Base-by-base conservation (phyloP, 2,888 invertebrate species). In the Ophonus ardosiacus region DNA sequence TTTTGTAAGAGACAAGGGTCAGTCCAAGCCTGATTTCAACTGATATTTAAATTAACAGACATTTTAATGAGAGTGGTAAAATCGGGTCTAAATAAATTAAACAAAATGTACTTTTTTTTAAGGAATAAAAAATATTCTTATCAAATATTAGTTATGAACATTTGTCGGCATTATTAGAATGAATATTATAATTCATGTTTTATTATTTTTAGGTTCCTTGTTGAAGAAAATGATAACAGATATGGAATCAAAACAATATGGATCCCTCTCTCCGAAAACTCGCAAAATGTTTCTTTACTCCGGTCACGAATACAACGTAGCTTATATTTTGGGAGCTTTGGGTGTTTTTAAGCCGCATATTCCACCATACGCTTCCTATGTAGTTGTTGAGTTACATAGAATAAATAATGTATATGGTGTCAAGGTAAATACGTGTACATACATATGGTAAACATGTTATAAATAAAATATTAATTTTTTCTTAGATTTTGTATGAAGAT, bases 401-500 rank as follows among this genome's bases (percentile, higher is more conserved):
- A n/a, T n/a, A n/a, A n/a, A n/a, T n/a, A n/a, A n/a, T n/a, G n/a
- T n/a, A n/a, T n/a, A n/a, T n/a, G n/a, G n/a, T n/a, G n/a, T n/a
- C n/a, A n/a, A n/a, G n/a, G n/a, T n/a, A n/a, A n/a, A n/a, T 31
- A 71, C 18, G 13, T 57, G 8, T 10, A 65, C n/a, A 21, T 65
- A 21, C n/a, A 65, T 65, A 18, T 65, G 21, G 13, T 24, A 65
- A 65, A 24, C 4, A 51, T 57, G n/a, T 4, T 18, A 21, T 61
- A 61, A 61, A 18, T 61, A 10, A 21, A 21, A 38, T n/a, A 10
- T 51, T 5, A 40, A 3, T 6, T 71, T 38, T 17, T 51, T 76
- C 10, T 87, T 78, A 89, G 89, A 61, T 89, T 10, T 88, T 86
- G 43, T 88, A 89, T 71, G 87, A 89, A 87, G 88, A 89, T 76